Percentiles rank a stretch among this genome's conserved stretches.
phyloP scores from a whole-genome alignment of 2,888 invertebrate species.

The Pogonocherus hispidulus region DNA sequence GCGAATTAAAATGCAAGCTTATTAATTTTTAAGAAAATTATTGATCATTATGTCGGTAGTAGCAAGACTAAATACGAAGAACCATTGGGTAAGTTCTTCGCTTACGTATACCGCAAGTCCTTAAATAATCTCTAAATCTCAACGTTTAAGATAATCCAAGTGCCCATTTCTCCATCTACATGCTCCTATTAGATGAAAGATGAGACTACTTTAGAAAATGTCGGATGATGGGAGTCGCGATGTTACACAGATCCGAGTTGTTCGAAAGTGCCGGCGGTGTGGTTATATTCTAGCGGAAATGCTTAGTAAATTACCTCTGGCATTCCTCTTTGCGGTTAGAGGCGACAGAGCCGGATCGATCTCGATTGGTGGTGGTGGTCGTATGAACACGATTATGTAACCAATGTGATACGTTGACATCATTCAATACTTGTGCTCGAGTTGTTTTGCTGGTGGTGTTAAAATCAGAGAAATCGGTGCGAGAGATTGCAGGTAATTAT shows the following conservation, averaged over 20 bases:
- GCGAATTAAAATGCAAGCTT: no score
- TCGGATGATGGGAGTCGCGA: not conserved
- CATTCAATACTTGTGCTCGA: no score
- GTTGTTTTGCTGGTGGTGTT: no score
- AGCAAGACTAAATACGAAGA: no score
- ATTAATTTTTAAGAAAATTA: no score
- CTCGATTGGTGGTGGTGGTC: slow-evolving; percentile 37
- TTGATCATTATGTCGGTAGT: no score
- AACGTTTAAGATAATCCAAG: not conserved
- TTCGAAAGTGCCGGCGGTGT: slow-evolving; percentile 29
- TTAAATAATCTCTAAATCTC: not conserved
- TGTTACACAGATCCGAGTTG: slow-evolving; percentile 31
- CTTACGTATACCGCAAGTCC: no score
- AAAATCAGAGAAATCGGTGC: no score
- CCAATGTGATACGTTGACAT: slow-evolving; percentile 31
- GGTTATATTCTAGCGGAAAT: slow-evolving; percentile 41
- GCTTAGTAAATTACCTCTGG: slow-evolving; percentile 40
- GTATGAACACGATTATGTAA: slow-evolving; percentile 33
- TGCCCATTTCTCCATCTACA: not conserved
- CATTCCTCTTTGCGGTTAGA: slow-evolving; percentile 35
- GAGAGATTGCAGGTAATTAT: no score
- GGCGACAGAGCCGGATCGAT: slow-evolving; percentile 40
- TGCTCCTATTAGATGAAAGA: not conserved
- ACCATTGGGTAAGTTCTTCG: no score
- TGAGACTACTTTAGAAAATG: not conserved